These are phyloP conservation scores for Idaea aversata DNA, from an alignment of 2,888 invertebrate genomes.

Conservation along the genomic window DNA sequence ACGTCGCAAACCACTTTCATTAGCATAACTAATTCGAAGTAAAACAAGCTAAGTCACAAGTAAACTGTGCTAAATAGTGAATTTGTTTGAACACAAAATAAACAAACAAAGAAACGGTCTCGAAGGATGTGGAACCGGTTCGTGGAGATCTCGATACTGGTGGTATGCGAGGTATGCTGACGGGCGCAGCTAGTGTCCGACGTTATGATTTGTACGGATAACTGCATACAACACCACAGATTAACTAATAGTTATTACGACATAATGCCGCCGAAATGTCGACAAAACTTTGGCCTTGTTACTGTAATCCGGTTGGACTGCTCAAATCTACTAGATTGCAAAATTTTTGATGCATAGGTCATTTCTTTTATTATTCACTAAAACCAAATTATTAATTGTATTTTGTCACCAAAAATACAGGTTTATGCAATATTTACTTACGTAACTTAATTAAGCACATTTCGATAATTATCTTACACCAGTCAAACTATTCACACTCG, in stretches of 20 bases:
- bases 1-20: background rate
- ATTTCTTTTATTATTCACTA: no score
- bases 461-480: no score
- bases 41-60: conserved; percentile 9
- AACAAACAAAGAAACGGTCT: conserved; percentile 44
- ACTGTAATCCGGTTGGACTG: no score
- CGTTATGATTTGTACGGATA: conserved; percentile 25
- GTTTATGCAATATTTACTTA: no score
- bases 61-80: conserved; percentile 23
- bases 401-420: no score
- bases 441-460: no score
- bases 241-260: background rate
- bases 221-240: conserved; percentile 12
- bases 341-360: no score
- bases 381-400: no score
- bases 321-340: no score
- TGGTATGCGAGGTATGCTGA: conserved; percentile 46
- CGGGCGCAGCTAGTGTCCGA: conserved; percentile 33
- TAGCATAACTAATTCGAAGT: background rate
- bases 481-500: no score
- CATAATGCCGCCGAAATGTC: background rate
- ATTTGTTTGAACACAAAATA: conserved; percentile 35
- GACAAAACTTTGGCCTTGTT: no score
- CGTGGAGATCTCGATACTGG: conserved; percentile 40
- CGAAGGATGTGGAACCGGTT: conserved; percentile 63